Conservation (phyloP, 2,113 vertebrate species). For the Chaetorhynchus papuensis region DNA sequence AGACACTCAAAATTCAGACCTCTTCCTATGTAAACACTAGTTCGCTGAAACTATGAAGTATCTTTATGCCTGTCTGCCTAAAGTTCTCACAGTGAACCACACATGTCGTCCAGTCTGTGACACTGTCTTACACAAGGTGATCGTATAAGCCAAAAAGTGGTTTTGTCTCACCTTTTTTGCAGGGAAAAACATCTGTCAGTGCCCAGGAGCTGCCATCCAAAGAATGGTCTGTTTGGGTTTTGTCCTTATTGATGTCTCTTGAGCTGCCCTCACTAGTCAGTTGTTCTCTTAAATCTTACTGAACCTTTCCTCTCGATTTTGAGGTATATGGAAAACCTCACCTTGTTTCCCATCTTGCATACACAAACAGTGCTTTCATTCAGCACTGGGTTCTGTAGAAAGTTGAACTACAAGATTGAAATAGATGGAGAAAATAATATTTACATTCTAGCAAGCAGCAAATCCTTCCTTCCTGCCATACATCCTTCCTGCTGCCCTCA, state of each 20-base stretch:
- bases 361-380: neutral
- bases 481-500: conserved; percentile 35
- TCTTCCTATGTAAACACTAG: neutral
- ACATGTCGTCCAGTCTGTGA: neutral
- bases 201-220: neutral
- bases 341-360: neutral
- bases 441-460: neutral
- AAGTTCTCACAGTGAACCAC: neutral
- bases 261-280: neutral
- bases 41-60: neutral
- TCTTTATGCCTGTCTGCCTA: neutral
- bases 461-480: conserved; percentile 42
- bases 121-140: neutral
- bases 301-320: neutral
- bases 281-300: neutral
- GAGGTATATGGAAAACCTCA: neutral
- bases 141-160: neutral
- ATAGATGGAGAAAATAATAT: conserved; percentile 42
- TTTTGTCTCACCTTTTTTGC: neutral
- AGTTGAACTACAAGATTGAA: neutral
- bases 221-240: neutral
- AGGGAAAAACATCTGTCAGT: neutral
- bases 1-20: neutral
- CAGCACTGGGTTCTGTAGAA: neutral
- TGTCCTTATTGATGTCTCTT: neutral